Conservation (phyloP, 2,113 vertebrate species). For the Semnornis frantzii region DNA sequence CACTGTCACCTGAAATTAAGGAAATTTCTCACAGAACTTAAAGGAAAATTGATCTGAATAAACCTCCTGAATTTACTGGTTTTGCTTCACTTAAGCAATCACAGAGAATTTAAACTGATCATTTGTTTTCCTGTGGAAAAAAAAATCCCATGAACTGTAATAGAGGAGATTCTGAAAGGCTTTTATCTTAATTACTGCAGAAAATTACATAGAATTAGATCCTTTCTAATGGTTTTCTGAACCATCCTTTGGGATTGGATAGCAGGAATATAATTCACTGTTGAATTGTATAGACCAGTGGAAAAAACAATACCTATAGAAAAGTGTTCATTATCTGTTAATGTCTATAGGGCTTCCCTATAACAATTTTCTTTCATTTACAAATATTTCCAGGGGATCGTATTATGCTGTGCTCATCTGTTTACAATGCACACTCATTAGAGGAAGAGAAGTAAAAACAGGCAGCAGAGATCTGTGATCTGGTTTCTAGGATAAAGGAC, state of each 20-base stretch:
- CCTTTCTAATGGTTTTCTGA: conserved; percentile 55
- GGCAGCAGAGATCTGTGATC: neutral
- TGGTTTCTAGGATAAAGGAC: neutral
- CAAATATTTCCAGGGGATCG: neutral
- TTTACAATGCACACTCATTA: conserved; percentile 7
- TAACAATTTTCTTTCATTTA: conserved; percentile 38
- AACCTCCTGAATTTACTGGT: neutral
- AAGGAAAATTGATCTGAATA: conserved; percentile 9
- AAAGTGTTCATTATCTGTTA: conserved; percentile 13
- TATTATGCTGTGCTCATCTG: conserved; percentile 5
- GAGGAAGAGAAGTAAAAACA: conserved; percentile 1
- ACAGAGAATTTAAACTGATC: conserved; percentile 39
- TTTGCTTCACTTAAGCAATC: conserved; percentile 1
- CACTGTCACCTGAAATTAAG: neutral
- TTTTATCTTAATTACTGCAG: conserved; percentile 64
- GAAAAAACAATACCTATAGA: conserved; percentile 33
- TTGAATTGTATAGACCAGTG: conserved; percentile 42
- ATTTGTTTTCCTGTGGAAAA: conserved; percentile 44
- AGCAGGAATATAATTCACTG: conserved; percentile 17
- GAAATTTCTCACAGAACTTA: neutral
- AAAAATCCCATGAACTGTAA: conserved; percentile 40
- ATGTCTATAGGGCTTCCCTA: conserved; percentile 4
- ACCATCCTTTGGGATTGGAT: conserved; percentile 39
- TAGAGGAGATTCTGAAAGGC: conserved; percentile 36
- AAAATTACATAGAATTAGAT: conserved; percentile 58